Evolutionary conservation across 2,797 vertebrate genomes (phyloP).

Genomic region (Eospalax fontanierii): DNA sequence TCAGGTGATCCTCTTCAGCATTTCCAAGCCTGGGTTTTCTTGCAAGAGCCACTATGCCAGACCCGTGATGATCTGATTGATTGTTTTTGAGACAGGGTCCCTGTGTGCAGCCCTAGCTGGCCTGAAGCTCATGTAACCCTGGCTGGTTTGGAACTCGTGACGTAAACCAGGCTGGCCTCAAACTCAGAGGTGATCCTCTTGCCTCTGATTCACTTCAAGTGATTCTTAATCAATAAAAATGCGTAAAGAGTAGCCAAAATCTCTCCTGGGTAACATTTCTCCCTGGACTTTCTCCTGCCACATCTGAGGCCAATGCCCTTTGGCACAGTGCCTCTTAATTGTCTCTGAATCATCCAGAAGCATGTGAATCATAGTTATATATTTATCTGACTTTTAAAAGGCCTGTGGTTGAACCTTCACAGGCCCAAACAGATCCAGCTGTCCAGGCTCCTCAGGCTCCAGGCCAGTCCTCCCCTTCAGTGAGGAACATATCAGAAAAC

Average conservation of each 20-base stretch:
- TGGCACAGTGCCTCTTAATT: not conserved
- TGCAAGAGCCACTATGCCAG: no score
- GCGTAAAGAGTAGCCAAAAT: no score
- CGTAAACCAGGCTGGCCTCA: not conserved
- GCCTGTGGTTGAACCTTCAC: not conserved
- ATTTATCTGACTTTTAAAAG: constrained; percentile 58
- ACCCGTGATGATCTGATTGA: not conserved
- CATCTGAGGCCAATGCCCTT: not conserved
- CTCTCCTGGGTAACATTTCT: no score
- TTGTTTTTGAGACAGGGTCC: not conserved
- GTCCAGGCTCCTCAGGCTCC: not conserved
- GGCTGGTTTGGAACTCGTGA: not conserved
- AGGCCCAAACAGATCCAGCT: not conserved
- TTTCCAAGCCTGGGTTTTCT: not conserved
- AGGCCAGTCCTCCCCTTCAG: not conserved
- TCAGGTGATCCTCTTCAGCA: not conserved
- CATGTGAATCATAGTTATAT: not conserved
- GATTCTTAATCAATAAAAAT: no score
- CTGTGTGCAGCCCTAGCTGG: not conserved
- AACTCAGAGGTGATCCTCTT: not conserved
- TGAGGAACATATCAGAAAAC: not conserved
- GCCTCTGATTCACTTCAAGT: no score
- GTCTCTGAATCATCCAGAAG: not conserved
- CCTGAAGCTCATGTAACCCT: not conserved
- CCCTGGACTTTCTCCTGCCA: not conserved